Base-by-base conservation (phyloP, 2,888 invertebrate genomes). In the Nephrocerus scutellatus region DNA sequence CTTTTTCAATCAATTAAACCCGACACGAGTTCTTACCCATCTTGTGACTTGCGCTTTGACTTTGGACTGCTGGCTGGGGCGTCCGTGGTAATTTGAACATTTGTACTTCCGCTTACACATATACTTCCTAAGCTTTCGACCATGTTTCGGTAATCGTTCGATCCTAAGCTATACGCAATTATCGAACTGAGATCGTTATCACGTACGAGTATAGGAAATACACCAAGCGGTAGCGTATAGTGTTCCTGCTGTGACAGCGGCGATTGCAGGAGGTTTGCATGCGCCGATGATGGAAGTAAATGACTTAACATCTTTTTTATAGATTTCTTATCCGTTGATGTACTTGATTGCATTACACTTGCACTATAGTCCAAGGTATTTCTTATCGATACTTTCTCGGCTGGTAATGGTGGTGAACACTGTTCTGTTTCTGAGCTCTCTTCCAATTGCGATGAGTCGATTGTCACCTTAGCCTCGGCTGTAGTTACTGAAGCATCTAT, bases 111-210 rank as follows among this genome's bases (percentile, higher is more conserved):
- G 10, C 23, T 8, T 2, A 12, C 21, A n/a, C 18, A 23, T 13
- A 26, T 31, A 9, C 21, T 20, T 36, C 39, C 39, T 5, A 56
- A 46, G 26, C 75, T 76, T 12, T 74, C 73, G n/a, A 81, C 59
- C 2, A 73, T 65, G 33, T 72, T 74, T 49, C 79, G 79, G 58
- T 88, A 87, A 36, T 85, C 84, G 10, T 66, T 65, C 0, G 82
- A 82, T 41, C 80, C 80, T 15, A 92, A 67, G 2, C 86, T 79
- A 58, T 86, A 88, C 0, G 90, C 86, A 43, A 92, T 84, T 35
- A 91, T 82, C 0, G 88, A 89, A 47, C 87, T 85, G 0, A 83
- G 80, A 62, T 90, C 87, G 25, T 75, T 76, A 60, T 89, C 88
- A 51, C 81, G 80, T 1, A 90, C 82, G 3, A 83, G 73, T n/a